A percentile compares a stretch with the other conserved stretches of the same genome.
These are phyloP conservation scores for Papilio aristodemus DNA, from an alignment of 1,140 invertebrate genomes.

Conservation along the genomic window DNA sequence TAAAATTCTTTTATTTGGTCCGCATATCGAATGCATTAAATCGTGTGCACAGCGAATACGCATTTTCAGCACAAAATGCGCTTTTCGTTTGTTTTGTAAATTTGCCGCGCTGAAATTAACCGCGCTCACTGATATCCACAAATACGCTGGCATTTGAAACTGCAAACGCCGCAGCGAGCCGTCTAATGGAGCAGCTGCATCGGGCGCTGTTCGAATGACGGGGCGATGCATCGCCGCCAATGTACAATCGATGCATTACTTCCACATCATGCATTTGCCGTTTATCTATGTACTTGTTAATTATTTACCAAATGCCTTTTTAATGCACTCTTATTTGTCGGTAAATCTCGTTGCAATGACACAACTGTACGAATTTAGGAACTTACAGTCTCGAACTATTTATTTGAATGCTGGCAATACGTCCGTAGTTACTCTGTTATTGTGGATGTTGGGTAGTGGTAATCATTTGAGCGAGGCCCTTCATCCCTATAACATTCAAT, in stretches of 20 bases:
- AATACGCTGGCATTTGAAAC: slow-evolving; percentile 29
- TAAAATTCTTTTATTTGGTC: slow-evolving; percentile 14
- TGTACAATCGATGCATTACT: slow-evolving; percentile 7
- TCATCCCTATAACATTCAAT: too few species aligned
- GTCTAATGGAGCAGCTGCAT: slow-evolving; percentile 3
- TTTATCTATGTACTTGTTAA: background rate
- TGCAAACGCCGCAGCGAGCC: background rate
- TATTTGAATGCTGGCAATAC: too few species aligned
- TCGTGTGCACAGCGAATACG: slow-evolving; percentile 1
- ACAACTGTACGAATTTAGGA: too few species aligned
- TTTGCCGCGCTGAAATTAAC: slow-evolving; percentile 23
- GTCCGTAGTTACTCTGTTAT: too few species aligned
- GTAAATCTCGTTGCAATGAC: too few species aligned
- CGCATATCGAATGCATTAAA: slow-evolving; percentile 18
- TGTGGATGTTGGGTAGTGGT: too few species aligned
- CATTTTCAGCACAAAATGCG: slow-evolving; percentile 23
- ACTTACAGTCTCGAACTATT: too few species aligned
- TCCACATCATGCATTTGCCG: background rate
- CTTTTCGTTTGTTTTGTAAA: slow-evolving; percentile 31
- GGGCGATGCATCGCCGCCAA: background rate
- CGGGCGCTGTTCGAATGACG: slow-evolving; percentile 4
- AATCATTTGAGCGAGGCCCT: too few species aligned
- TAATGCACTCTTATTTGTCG: background rate
- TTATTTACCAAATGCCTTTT: background rate
- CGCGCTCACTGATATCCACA: slow-evolving; percentile 24